Evolutionary conservation across 2,797 vertebrate species (phyloP).

Genomic region (Macropodus opercularis): DNA sequence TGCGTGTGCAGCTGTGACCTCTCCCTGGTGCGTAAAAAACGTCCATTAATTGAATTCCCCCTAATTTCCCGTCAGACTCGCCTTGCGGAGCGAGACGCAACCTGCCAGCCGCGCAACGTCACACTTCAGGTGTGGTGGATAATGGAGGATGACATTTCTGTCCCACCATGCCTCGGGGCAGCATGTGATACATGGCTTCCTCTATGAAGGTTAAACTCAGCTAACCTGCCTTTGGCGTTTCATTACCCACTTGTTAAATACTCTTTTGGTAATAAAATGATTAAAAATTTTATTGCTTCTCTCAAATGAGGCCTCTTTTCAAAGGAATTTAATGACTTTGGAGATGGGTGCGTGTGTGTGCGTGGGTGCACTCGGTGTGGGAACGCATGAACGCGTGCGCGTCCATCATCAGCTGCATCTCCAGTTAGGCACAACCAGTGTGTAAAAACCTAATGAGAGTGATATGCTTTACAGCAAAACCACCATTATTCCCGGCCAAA

Average conservation of each 20-base stretch:
- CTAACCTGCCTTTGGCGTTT: constrained; percentile 99
- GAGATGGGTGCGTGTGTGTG: constrained; percentile 87
- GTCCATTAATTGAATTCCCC: constrained; percentile 98
- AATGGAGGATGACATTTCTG: constrained; percentile 99
- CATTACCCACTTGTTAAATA: constrained; percentile 99
- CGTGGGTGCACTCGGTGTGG: constrained; percentile 84
- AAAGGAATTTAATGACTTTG: constrained; percentile 97
- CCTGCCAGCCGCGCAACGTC: constrained; percentile 82
- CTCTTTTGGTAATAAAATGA: constrained; percentile 99
- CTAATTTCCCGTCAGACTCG: constrained; percentile 91
- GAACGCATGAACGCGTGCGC: constrained; percentile 81
- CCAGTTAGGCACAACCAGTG: constrained; percentile 83
- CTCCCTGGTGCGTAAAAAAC: constrained; percentile 96
- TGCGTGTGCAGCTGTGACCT: constrained; percentile 75
- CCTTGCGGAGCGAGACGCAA: constrained; percentile 75
- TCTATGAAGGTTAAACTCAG: constrained; percentile 99
- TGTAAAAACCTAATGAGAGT: constrained; percentile 88
- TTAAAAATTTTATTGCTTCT: constrained; percentile 99
- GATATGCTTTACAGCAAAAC: constrained; percentile 95
- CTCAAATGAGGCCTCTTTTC: constrained; percentile 99
- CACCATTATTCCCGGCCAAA: constrained; percentile 94
- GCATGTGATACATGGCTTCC: constrained; percentile 99
- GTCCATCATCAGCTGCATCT: constrained; percentile 88
- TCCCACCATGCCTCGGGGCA: constrained; percentile 95
- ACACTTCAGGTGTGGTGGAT: constrained; percentile 95